Evolutionary conservation across 1,140 invertebrate genomes (phyloP).

Genomic region (Ceratina australensis): DNA sequence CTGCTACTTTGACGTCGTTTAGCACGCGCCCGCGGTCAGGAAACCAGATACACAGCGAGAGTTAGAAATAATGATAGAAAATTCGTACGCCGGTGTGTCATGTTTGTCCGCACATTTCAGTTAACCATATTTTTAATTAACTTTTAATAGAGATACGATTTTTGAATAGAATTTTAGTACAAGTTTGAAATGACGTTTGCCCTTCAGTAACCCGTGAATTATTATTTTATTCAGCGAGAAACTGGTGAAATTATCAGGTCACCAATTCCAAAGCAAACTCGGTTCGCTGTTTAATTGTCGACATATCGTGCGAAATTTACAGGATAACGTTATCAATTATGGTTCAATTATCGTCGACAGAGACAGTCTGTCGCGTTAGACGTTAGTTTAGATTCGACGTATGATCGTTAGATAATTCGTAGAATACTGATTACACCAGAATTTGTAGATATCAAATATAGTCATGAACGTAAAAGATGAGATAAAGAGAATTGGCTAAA

Average conservation of each 20-base stretch:
- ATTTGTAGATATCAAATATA: too few relatives aligned
- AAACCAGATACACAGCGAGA: neutral
- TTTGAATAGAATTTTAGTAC: too few relatives aligned
- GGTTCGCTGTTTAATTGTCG: too few relatives aligned
- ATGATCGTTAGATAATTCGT: neutral
- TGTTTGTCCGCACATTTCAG: too few relatives aligned
- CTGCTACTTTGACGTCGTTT: neutral
- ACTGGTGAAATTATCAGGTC: neutral
- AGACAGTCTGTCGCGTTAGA: neutral
- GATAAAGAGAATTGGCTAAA: too few relatives aligned
- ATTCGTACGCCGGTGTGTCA: too few relatives aligned
- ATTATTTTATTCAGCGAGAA: neutral
- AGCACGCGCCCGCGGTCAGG: neutral
- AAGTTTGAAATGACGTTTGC: neutral
- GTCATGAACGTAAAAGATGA: too few relatives aligned
- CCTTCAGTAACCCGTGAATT: neutral
- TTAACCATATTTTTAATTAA: too few relatives aligned
- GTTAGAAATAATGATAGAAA: too few relatives aligned
- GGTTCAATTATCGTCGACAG: conserved; percentile 19
- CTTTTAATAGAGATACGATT: too few relatives aligned
- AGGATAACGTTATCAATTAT: conserved; percentile 34
- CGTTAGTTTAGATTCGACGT: conserved; percentile 5
- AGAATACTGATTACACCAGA: too few relatives aligned
- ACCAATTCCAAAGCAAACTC: neutral
- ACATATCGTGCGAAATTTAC: too few relatives aligned